Evolutionary conservation across 2,888 invertebrate genomes (phyloP), one percentile per base, ranked within the genome.

Genomic region (Galerucella calmariensis): DNA sequence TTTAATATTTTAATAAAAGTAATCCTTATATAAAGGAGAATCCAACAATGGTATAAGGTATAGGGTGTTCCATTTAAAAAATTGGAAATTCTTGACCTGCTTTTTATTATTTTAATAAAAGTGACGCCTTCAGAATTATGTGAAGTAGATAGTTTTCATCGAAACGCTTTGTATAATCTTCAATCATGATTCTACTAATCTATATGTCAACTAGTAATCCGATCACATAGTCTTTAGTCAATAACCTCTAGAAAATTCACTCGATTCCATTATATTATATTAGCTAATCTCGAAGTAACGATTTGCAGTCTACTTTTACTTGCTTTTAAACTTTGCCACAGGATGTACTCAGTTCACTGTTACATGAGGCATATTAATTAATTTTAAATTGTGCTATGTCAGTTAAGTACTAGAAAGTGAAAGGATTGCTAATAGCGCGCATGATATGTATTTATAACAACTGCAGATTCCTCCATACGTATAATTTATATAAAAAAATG

Each of bases 381-480:
- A 71, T 65, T 59, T 66, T 66, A 72, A 72, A 72, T 66, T 48
- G 66, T 58, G 65, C 71, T 65, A 48, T 66, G 66, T 66, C 71
- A 58, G 71, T 66, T 48, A 72, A 72, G 71, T 72, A 72, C 46
- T 72, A 72, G 71, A 72, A 72, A 72, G 71, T 72, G 71, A 72
- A 72, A 72, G 71, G 65, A 71, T 46, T 46, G 20, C 65, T 56
- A 65, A 65, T 46, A 71, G 65, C 56, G 16, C 58, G 16, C 58
- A 71, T 58, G 63, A 71, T 58, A 51, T 44, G 65, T 65, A 71
- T 71, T 71, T 56, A 71, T 58, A 65, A 71, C 14, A 48, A 14
- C 48, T 48, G 48, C 48, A 14, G 48, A 48, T 14, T 48, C 48
- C 48, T 8, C 48, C 48, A 48, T 14, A 48, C 11, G 48, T 14